A percentile compares a stretch with the other conserved stretches of the same genome.
phyloP scores from a whole-genome alignment of 1,140 invertebrate species.

The Archegozetes longisetosus region DNA sequence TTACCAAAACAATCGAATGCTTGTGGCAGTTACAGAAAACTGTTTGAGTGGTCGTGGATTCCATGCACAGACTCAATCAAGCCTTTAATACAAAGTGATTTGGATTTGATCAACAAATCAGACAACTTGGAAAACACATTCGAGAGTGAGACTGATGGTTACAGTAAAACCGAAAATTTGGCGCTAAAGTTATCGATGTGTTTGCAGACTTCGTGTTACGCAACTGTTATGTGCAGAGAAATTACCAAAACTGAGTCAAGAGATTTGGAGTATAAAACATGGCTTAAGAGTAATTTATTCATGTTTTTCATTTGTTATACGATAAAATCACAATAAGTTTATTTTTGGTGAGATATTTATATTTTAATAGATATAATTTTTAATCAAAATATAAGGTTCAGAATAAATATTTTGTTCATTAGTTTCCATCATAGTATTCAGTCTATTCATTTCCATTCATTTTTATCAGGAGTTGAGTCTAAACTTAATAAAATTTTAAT shows the following conservation, averaged over 20 bases:
- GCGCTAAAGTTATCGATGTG: constrained; percentile 64
- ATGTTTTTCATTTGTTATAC: no score
- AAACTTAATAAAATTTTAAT: no score
- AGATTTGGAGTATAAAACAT: constrained; percentile 6
- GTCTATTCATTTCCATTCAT: no score
- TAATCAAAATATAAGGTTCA: no score
- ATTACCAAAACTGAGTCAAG: constrained; percentile 43
- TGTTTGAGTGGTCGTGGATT: constrained; percentile 20
- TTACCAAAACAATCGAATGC: constrained; percentile 46
- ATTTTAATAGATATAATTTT: no score
- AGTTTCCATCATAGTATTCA: no score
- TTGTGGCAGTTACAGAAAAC: constrained; percentile 21
- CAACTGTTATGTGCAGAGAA: constrained; percentile 87
- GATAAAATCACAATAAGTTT: no score
- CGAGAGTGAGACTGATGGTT: constrained; percentile 47
- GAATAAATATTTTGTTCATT: no score
- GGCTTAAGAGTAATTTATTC: not conserved
- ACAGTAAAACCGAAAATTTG: no score
- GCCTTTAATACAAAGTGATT: constrained; percentile 56
- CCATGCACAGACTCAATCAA: constrained; percentile 49
- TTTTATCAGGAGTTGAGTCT: no score
- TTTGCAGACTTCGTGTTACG: constrained; percentile 68
- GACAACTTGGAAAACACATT: constrained; percentile 17
- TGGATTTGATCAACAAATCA: constrained; percentile 27
- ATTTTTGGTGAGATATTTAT: no score